These are phyloP conservation scores for Agapetus fuscipes DNA, from an alignment of 2,888 invertebrate species.

Conservation along the genomic window DNA sequence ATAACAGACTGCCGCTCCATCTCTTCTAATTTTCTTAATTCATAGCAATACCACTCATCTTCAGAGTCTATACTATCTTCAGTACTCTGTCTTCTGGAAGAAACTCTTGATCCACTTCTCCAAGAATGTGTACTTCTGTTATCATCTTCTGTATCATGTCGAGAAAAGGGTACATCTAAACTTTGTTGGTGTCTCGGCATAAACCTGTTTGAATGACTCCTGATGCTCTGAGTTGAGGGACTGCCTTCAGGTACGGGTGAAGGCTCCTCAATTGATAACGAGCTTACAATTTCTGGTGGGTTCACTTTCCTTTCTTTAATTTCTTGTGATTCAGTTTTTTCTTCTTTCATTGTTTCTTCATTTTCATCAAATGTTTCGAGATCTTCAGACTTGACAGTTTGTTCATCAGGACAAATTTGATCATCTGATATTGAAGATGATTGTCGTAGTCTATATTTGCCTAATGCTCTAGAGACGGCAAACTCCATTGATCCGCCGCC, in stretches of 20 bases:
- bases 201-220: conserved; percentile 49
- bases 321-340: conserved; percentile 27
- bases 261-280: conserved; percentile 40
- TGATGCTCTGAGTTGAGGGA: conserved; percentile 53
- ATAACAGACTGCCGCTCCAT: conserved; percentile 66
- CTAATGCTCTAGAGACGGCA: conserved; percentile 71
- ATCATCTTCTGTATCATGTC: conserved; percentile 73
- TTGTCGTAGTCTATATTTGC: conserved; percentile 67
- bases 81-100: conserved; percentile 80
- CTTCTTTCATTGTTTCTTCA: conserved; percentile 21
- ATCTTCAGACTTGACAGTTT: conserved; percentile 10
- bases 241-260: conserved; percentile 49
- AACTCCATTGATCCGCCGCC: conserved; percentile 71
- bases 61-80: conserved; percentile 90
- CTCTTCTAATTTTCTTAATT: conserved; percentile 76
- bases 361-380: conserved; percentile 17
- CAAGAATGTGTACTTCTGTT: conserved; percentile 80
- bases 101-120: conserved; percentile 75
- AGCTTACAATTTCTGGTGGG: conserved; percentile 36
- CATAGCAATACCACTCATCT: conserved; percentile 90
- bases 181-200: conserved; percentile 65
- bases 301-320: conserved; percentile 28
- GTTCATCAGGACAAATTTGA: conserved; percentile 37
- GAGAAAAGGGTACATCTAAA: conserved; percentile 64
- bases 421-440: conserved; percentile 64